phyloP scores from a whole-genome alignment of 2,113 vertebrate species.

The Melanotaenia duboulayi region DNA sequence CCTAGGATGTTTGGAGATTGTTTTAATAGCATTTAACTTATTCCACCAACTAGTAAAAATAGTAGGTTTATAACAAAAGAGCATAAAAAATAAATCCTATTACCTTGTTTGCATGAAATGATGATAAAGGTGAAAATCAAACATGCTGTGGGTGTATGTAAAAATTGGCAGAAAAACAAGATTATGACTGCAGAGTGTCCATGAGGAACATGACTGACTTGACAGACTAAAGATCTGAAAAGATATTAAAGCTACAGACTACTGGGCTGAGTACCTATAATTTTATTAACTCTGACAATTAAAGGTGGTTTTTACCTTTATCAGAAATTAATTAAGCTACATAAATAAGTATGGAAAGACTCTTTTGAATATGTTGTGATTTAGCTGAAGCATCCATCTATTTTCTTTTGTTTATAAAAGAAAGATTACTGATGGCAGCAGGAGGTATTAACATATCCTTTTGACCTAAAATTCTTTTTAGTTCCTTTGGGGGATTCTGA shows the following conservation, averaged over 20 bases:
- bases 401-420: too few relatives aligned
- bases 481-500: not conserved
- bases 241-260: not conserved
- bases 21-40: conserved; percentile 18
- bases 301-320: too few relatives aligned
- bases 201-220: too few relatives aligned
- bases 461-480: too few relatives aligned
- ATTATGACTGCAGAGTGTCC: not conserved
- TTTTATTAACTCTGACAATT: not conserved
- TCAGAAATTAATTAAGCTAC: too few relatives aligned
- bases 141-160: too few relatives aligned
- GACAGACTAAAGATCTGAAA: not conserved
- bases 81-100: not conserved
- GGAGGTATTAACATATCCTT: too few relatives aligned
- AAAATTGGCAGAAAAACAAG: too few relatives aligned
- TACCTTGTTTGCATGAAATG: not conserved
- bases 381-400: too few relatives aligned
- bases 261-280: not conserved
- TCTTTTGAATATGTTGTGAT: too few relatives aligned
- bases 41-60: conserved; percentile 13
- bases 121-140: not conserved
- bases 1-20: conserved; percentile 44
- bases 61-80: conserved; percentile 4
- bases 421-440: too few relatives aligned
- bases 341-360: too few relatives aligned